These are phyloP conservation scores for Orientallactaga sibirica DNA, from an alignment of 2,797 vertebrate species.

Conservation along the genomic window DNA sequence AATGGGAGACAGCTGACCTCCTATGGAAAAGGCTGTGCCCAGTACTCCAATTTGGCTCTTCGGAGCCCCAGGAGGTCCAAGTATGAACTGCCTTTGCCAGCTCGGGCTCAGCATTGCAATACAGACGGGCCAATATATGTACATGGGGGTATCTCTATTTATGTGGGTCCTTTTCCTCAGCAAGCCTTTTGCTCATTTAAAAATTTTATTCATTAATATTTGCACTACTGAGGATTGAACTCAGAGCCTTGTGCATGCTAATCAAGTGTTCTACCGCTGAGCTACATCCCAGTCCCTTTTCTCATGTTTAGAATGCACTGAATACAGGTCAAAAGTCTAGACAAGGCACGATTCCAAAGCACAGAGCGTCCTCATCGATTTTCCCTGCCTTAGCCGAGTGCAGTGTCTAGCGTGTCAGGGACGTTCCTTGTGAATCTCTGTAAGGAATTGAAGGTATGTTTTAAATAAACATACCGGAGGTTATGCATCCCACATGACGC, in stretches of 20 bases:
- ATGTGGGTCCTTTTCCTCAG: not conserved
- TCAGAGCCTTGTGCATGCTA: not conserved
- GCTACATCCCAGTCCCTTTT: not conserved
- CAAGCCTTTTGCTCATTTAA: not conserved
- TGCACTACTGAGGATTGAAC: not conserved
- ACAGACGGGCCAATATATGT: not conserved
- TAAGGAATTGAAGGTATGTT: slow-evolving; percentile 78
- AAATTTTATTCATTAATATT: not conserved
- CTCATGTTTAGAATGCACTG: slow-evolving; percentile 37
- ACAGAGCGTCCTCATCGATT: slow-evolving; percentile 22
- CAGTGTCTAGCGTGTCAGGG: slow-evolving; percentile 44
- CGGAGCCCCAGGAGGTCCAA: not conserved
- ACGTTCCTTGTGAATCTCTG: slow-evolving; percentile 60
- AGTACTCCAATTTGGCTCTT: slow-evolving; percentile 2
- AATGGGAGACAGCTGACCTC: not conserved
- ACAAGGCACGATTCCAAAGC: slow-evolving; percentile 49
- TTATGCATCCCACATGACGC: slow-evolving; percentile 66
- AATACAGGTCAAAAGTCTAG: slow-evolving; percentile 61
- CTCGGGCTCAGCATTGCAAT: not conserved
- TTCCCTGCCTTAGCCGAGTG: not conserved
- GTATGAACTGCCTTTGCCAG: not conserved
- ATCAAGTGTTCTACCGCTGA: not conserved
- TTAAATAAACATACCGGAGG: slow-evolving; percentile 80
- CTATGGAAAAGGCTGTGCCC: not conserved
- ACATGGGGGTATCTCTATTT: not conserved